Evolutionary conservation across 2,113 vertebrate species (phyloP).

Genomic region (Nyctibius bracteatus): DNA sequence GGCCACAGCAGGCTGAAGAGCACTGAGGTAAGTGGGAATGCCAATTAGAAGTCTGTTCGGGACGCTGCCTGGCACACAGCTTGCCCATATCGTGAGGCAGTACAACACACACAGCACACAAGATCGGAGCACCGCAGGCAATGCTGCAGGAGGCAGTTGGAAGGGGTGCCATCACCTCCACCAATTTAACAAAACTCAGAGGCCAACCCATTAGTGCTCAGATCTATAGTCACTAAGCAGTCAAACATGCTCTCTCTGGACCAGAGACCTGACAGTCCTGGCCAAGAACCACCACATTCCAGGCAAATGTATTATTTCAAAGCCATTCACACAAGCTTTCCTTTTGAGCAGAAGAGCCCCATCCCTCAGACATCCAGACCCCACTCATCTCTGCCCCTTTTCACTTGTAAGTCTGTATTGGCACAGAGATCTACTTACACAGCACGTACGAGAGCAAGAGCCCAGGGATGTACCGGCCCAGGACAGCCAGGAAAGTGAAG

Average conservation of each 20-base stretch:
- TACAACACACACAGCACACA: not conserved
- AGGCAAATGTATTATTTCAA: not conserved
- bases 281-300: not conserved
- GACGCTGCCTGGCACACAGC: not conserved
- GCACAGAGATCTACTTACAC: conserved; percentile 79
- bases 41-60: not conserved
- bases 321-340: not conserved
- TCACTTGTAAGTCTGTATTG: not conserved
- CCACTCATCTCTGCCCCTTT: not conserved
- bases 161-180: not conserved
- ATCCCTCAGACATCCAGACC: not conserved
- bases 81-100: not conserved
- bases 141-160: accelerated
- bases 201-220: not conserved
- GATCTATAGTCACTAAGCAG: not conserved
- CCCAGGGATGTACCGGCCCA: conserved; percentile 89
- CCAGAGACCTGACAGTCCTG: not conserved
- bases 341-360: not conserved
- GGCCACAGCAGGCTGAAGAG: conserved; percentile 84
- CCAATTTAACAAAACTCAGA: not conserved
- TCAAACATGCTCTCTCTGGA: not conserved
- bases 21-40: conserved; percentile 70
- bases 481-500: conserved; percentile 83
- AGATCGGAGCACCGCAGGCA: not conserved
- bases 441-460: conserved; percentile 88